Percentiles rank a stretch among this genome's conserved stretches.
These are phyloP conservation scores for Cyprinodon diabolis DNA, from an alignment of 2,797 vertebrate species.

Conservation along the genomic window DNA sequence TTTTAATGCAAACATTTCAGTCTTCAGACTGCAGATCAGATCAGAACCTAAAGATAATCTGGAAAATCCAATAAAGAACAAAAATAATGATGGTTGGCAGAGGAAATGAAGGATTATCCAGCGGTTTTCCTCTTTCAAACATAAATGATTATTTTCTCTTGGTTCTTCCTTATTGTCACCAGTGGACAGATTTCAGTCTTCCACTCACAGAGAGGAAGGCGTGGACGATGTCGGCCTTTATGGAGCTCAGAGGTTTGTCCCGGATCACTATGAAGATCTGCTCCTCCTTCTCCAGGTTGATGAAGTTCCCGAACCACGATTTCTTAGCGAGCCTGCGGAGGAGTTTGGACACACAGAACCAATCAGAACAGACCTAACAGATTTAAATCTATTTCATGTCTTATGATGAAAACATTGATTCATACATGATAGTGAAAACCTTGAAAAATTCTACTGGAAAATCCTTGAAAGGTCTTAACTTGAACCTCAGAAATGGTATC, in stretches of 20 bases:
- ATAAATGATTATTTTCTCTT: background rate
- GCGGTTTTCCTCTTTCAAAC: background rate
- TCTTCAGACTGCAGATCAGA: background rate
- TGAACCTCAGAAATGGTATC: too few relatives aligned
- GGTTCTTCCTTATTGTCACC: background rate
- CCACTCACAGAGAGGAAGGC: conserved; percentile 94
- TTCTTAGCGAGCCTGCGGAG: conserved; percentile 93
- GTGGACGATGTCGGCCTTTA: conserved; percentile 98
- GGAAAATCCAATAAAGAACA: too few relatives aligned
- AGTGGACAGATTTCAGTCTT: background rate
- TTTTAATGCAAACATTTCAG: background rate
- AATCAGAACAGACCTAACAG: background rate
- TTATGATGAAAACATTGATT: too few relatives aligned
- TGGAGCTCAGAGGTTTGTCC: conserved; percentile 97
- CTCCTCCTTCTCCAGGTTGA: conserved; percentile 97
- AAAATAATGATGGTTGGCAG: too few relatives aligned
- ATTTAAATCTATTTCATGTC: background rate
- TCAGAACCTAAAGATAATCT: too few relatives aligned
- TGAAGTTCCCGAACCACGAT: conserved; percentile 99
- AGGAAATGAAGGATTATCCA: too few relatives aligned
- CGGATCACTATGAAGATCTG: conserved; percentile 98
- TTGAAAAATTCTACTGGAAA: background rate
- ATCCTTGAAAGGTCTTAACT: background rate
- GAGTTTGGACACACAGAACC: background rate
- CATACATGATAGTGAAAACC: background rate